Conservation (phyloP, 2,888 invertebrate species). For the Himalopsyche kuldschensis region DNA sequence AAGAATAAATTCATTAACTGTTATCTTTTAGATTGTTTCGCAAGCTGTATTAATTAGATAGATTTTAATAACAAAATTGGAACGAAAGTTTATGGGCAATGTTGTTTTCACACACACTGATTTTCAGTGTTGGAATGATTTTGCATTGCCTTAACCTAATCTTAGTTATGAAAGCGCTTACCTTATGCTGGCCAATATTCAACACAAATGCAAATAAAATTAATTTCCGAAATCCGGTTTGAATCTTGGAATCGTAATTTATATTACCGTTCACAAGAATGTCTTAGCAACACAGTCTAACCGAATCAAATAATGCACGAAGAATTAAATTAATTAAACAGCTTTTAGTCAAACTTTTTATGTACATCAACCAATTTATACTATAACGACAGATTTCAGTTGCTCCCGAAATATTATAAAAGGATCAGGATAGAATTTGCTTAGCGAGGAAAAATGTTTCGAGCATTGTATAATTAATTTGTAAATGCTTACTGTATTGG, state of each 20-base stretch:
- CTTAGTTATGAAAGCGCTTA: neutral
- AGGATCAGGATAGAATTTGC: too few species aligned
- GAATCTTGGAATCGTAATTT: neutral
- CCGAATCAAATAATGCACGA: too few species aligned
- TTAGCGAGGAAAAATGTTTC: too few species aligned
- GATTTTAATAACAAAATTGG: conserved; percentile 28
- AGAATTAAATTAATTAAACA: too few species aligned
- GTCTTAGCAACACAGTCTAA: neutral
- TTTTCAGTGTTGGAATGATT: neutral
- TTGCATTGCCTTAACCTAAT: neutral
- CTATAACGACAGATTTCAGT: too few species aligned
- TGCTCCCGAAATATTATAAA: too few species aligned
- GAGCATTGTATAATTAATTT: too few species aligned
- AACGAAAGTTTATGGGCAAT: conserved; percentile 29
- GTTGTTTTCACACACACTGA: neutral
- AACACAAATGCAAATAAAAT: neutral
- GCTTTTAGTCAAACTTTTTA: too few species aligned
- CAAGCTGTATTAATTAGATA: conserved; percentile 30
- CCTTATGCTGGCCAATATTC: neutral
- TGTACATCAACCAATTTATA: too few species aligned
- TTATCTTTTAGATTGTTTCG: conserved; percentile 31
- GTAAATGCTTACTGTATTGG: too few species aligned
- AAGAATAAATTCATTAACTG: conserved; percentile 32
- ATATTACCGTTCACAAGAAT: neutral
- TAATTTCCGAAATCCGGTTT: neutral